Percentiles rank a stretch among this genome's conserved stretches.
These are phyloP conservation scores for Carettochelys insculpta DNA, from an alignment of 2,113 vertebrate species.

Conservation along the genomic window DNA sequence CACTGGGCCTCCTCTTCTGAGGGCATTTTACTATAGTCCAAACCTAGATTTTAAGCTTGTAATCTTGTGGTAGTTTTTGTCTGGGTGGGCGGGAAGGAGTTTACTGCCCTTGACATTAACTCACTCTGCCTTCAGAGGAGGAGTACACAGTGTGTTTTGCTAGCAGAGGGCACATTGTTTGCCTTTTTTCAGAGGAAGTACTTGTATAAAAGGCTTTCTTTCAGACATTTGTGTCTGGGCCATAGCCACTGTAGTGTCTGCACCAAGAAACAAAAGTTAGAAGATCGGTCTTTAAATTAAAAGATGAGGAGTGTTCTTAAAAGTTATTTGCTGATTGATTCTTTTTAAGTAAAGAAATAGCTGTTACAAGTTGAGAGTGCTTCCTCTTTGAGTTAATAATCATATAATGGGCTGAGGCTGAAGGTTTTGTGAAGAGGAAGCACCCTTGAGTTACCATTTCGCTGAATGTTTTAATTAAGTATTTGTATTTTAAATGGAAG, in stretches of 20 bases:
- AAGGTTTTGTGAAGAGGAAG: slow-evolving; percentile 36
- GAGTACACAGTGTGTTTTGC: background rate
- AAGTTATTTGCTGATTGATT: background rate
- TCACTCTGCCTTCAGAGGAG: background rate
- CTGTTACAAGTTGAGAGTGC: slow-evolving; percentile 25
- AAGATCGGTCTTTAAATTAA: slow-evolving; percentile 19
- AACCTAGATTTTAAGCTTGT: background rate
- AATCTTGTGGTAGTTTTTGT: slow-evolving; percentile 3
- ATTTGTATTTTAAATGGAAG: slow-evolving; percentile 38
- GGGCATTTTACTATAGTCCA: background rate
- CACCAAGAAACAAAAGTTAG: slow-evolving; percentile 12
- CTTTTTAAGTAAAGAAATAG: background rate
- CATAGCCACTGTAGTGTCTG: slow-evolving; percentile 1
- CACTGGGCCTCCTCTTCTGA: background rate
- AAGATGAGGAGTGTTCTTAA: background rate
- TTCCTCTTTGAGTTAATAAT: slow-evolving; percentile 41
- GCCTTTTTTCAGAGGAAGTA: background rate
- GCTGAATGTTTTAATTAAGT: slow-evolving; percentile 25
- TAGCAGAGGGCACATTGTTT: background rate
- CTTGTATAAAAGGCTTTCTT: background rate
- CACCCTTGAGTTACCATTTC: slow-evolving; percentile 50
- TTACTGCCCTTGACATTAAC: background rate
- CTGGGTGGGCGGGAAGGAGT: background rate
- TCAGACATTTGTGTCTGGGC: background rate
- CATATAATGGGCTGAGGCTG: slow-evolving; percentile 4